phyloP scores from a whole-genome alignment of 2,888 invertebrate species.

The Trichopria drosophilae region DNA sequence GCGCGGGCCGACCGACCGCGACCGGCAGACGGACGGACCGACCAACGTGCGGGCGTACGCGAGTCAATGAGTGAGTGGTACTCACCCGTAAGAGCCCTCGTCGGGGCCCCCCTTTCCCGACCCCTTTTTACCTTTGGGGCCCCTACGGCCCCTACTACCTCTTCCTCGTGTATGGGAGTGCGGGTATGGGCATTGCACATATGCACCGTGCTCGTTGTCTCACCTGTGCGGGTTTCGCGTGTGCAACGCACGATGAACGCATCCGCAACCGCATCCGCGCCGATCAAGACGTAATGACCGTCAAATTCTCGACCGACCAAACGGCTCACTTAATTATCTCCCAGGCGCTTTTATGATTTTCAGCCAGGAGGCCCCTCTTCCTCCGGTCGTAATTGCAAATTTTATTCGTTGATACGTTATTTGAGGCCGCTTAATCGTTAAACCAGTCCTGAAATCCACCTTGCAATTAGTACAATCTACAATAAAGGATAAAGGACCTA shows the following conservation, averaged over 20 bases:
- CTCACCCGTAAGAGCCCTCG: slow-evolving; percentile 48
- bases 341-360: too few relatives aligned
- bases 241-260: slow-evolving; percentile 14
- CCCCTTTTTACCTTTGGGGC: slow-evolving; percentile 28
- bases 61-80: slow-evolving; percentile 51
- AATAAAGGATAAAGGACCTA: too few relatives aligned
- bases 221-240: slow-evolving; percentile 27
- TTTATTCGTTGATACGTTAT: too few relatives aligned
- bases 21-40: slow-evolving; percentile 42
- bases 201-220: slow-evolving; percentile 24
- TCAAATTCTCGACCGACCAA: not conserved
- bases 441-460: too few relatives aligned
- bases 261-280: slow-evolving; percentile 7
- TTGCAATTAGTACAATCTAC: too few relatives aligned
- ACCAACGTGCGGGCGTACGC: slow-evolving; percentile 47
- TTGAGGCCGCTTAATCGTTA: too few relatives aligned
- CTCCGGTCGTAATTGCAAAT: too few relatives aligned
- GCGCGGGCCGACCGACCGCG: not conserved
- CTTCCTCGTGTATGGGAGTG: slow-evolving; percentile 10
- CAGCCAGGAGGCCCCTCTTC: too few relatives aligned
- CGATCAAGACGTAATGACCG: not conserved
- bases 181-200: slow-evolving; percentile 33
- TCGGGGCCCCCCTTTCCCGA: slow-evolving; percentile 32
- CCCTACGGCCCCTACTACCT: slow-evolving; percentile 36
- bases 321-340: not conserved